These are phyloP conservation scores for Chrysolina haemoptera DNA, from an alignment of 2,888 invertebrate species.

Conservation along the genomic window DNA sequence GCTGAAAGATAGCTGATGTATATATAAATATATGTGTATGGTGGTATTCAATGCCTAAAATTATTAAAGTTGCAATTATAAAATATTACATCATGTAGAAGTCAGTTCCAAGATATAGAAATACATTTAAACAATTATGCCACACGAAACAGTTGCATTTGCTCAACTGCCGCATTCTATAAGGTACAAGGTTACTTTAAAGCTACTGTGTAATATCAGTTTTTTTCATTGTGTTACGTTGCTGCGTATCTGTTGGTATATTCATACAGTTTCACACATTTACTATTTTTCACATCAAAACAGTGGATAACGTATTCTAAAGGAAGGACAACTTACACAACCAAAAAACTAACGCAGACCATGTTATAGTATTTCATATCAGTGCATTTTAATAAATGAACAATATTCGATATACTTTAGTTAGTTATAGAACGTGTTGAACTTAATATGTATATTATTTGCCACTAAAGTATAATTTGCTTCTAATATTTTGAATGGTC, in stretches of 20 bases:
- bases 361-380: conserved; percentile 14
- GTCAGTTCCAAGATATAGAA: conserved; percentile 37
- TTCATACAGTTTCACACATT: conserved; percentile 34
- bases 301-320: conserved; percentile 19
- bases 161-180: conserved; percentile 34
- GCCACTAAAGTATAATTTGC: background rate
- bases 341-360: conserved; percentile 29
- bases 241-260: background rate
- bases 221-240: conserved; percentile 21
- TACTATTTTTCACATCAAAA: conserved; percentile 27
- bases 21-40: conserved; percentile 5
- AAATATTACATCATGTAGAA: conserved; percentile 28
- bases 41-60: conserved; percentile 5
- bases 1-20: conserved; percentile 18
- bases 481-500: background rate
- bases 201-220: conserved; percentile 56
- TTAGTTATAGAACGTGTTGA: background rate
- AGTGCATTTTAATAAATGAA: conserved; percentile 10
- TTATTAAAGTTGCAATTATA: conserved; percentile 24
- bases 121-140: conserved; percentile 30
- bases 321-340: conserved; percentile 32
- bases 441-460: conserved; percentile 12
- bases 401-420: conserved; percentile 20
- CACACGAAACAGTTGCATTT: conserved; percentile 15
- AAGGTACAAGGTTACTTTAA: conserved; percentile 53